phyloP scores from a whole-genome alignment of 2,888 invertebrate species.

The Acleris holmiana region DNA sequence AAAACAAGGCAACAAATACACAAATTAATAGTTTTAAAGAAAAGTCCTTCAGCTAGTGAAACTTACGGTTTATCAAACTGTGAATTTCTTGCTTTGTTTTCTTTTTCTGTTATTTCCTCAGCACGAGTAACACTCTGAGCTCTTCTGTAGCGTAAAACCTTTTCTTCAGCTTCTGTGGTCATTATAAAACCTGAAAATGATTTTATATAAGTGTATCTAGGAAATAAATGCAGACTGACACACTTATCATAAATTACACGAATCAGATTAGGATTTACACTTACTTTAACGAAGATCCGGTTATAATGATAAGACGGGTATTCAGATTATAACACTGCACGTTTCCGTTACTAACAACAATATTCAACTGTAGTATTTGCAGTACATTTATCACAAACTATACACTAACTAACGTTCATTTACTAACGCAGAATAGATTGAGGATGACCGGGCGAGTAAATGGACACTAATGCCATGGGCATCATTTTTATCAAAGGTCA shows the following conservation, averaged over 20 bases:
- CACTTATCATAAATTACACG: neutral
- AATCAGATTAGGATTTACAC: constrained; percentile 2
- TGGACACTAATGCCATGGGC: constrained; percentile 22
- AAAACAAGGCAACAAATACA: no score
- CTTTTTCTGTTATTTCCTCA: constrained; percentile 93
- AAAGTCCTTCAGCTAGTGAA: neutral
- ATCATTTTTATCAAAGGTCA: constrained; percentile 35
- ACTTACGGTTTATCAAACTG: constrained; percentile 96
- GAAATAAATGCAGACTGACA: neutral
- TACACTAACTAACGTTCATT: no score
- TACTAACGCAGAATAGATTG: constrained; percentile 11
- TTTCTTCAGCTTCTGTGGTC: constrained; percentile 76
- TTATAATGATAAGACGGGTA: constrained; percentile 36
- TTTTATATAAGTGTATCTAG: constrained; percentile 10
- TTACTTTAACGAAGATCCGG: constrained; percentile 29
- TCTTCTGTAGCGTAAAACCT: constrained; percentile 86
- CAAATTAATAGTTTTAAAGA: neutral
- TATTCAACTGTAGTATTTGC: neutral
- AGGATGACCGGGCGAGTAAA: constrained; percentile 26
- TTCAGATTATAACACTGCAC: constrained; percentile 26
- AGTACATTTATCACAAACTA: no score
- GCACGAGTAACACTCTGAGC: constrained; percentile 94
- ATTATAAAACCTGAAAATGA: constrained; percentile 48
- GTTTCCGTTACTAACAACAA: constrained; percentile 1
- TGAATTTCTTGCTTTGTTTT: constrained; percentile 89